A percentile compares a stretch with the other conserved stretches of the same genome.
Evolutionary conservation across 64 coral and sea anemone species (phyloP).

Genomic region (Dendronephthya gigantea): DNA sequence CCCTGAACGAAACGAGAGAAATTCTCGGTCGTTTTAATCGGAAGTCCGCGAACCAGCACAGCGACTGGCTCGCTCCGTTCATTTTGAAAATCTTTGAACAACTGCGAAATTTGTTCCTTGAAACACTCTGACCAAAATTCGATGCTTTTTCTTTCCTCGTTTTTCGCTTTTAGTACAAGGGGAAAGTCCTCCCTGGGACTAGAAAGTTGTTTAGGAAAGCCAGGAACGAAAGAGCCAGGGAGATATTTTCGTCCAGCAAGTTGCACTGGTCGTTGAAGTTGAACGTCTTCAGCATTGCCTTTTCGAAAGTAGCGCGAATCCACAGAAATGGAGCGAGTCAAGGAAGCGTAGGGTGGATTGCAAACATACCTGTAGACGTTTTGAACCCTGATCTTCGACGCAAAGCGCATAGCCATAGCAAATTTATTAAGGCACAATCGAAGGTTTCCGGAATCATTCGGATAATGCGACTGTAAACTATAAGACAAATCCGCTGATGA

Average conservation of each 20-base stretch:
- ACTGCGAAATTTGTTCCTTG: neutral
- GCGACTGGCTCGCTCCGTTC: neutral
- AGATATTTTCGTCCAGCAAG: neutral
- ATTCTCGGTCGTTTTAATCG: neutral
- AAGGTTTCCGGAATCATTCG: too few species aligned
- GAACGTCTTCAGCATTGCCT: neutral
- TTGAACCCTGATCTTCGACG: neutral
- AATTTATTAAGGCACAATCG: neutral
- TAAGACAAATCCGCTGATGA: too few species aligned
- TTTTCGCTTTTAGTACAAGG: neutral
- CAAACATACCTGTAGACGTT: neutral
- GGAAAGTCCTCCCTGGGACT: neutral
- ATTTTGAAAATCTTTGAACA: neutral
- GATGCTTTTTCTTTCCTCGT: neutral
- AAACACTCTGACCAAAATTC: constrained; percentile 11
- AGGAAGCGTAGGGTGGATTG: neutral
- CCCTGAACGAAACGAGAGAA: constrained; percentile 1
- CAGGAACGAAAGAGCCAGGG: neutral
- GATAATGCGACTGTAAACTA: too few species aligned
- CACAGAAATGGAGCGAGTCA: neutral
- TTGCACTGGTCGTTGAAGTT: neutral
- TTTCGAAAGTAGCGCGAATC: neutral
- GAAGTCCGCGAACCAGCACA: neutral
- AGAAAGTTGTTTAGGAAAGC: neutral
- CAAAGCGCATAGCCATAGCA: neutral